Evolutionary conservation across 2,113 vertebrate genomes (phyloP), one percentile per base, ranked within the genome.

Genomic region (Notothenia coriiceps): DNA sequence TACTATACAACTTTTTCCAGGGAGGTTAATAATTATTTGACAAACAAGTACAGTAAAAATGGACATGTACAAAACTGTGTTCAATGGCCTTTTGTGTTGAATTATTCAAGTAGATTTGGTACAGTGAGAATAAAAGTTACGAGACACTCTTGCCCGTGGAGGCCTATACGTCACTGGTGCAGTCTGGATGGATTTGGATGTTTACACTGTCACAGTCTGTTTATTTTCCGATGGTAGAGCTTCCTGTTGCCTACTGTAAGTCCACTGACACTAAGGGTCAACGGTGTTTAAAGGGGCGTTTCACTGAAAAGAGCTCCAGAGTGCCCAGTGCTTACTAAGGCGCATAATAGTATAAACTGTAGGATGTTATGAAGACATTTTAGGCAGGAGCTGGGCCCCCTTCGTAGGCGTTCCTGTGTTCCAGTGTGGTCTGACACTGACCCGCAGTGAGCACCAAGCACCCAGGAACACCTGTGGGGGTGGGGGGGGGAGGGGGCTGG

Each of bases 101-200:
- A 79, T 87, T 86, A 89, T 95, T 95, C 95, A 95, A 95, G 95
- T 96, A 94, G 84, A 88, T 94, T 94, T 90, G 90, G 87, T 94
- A 94, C 93, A 95, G 93, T 93, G 90, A 94, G 91, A 87, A 65
- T 73, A 86, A 89, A 88, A 73, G 78, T 81, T 80, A 65, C 61
- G 50, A 86, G 77, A 88, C 80, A 79, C 85, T 70, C 59, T 6
- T 75, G 75, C 86, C 82, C 89, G 65, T 80, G 82, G 74, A 88
- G 73, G 71, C 81, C 74, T 85, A 62, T 62, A 74, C 74, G 79
- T 86, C 83, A 79, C 68, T 18, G 62, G 22, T 74, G 77, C 83
- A 81, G 68, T 87, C 85, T 87, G 86, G 80, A 75, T 85, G 90
- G 85, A 91, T 81, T 75, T 52, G 79, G 71, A 57, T 69, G 68